These are phyloP conservation scores for Sebastolobus altivelis DNA, from an alignment of 2,797 vertebrate genomes.

Conservation along the genomic window DNA sequence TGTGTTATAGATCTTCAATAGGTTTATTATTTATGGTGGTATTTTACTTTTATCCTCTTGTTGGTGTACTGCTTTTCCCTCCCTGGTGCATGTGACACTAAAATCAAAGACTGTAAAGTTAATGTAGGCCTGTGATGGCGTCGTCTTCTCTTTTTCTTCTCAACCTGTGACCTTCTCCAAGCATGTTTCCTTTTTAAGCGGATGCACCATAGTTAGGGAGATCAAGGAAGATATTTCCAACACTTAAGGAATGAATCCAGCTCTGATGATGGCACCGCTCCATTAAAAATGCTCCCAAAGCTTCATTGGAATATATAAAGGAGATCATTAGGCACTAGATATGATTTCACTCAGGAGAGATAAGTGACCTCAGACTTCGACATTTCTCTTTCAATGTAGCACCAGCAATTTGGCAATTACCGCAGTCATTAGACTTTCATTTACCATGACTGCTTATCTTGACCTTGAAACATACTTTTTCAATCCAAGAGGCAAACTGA, in stretches of 20 bases:
- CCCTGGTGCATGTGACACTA: slow-evolving; percentile 16
- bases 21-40: slow-evolving; percentile 8
- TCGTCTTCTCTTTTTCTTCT: slow-evolving; percentile 56
- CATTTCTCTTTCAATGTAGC: slow-evolving; percentile 58
- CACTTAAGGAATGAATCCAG: slow-evolving; percentile 55
- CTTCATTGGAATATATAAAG: slow-evolving; percentile 57
- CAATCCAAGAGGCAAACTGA: slow-evolving; percentile 33
- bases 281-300: slow-evolving; percentile 59
- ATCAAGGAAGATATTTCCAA: slow-evolving; percentile 62
- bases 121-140: slow-evolving; percentile 25
- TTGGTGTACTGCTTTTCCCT: slow-evolving; percentile 2
- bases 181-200: slow-evolving; percentile 38
- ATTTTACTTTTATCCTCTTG: slow-evolving; percentile 30
- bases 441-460: slow-evolving; percentile 68
- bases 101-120: slow-evolving; percentile 56
- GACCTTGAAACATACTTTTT: slow-evolving; percentile 71
- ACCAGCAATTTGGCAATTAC: slow-evolving; percentile 68
- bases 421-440: slow-evolving; percentile 68
- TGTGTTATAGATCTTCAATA: slow-evolving; percentile 20
- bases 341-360: slow-evolving; percentile 63
- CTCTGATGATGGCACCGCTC: slow-evolving; percentile 35
- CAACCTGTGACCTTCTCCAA: slow-evolving; percentile 62
- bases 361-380: slow-evolving; percentile 66
- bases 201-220: slow-evolving; percentile 43
- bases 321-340: slow-evolving; percentile 72